Percentiles rank a stretch among this genome's conserved stretches.
Conservation (phyloP, 1,140 invertebrate genomes). For the Lethocerus indicus region DNA sequence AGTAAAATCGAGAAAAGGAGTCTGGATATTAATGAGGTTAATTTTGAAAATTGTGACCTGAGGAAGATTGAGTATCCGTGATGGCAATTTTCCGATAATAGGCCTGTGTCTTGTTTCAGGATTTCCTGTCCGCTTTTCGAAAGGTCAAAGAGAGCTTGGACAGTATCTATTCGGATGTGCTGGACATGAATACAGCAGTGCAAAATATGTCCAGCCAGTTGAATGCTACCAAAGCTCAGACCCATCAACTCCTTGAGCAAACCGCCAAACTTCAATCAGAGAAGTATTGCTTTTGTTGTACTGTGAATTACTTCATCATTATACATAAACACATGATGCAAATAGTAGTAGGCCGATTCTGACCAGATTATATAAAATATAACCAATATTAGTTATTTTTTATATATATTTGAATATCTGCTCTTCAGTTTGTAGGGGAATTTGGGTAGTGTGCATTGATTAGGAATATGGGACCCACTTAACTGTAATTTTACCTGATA, state of each 20-base stretch:
- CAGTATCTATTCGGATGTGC: slow-evolving; percentile 58
- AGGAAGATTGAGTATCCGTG: slow-evolving; percentile 8
- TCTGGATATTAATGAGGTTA: slow-evolving; percentile 51
- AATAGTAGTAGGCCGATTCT: too few relatives aligned
- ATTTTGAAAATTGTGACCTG: slow-evolving; percentile 9
- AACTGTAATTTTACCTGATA: neutral
- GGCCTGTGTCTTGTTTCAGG: slow-evolving; percentile 24
- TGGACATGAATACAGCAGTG: slow-evolving; percentile 64
- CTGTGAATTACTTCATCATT: too few relatives aligned
- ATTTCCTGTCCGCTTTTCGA: slow-evolving; percentile 66
- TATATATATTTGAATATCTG: slow-evolving; percentile 1
- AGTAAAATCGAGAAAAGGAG: slow-evolving; percentile 84
- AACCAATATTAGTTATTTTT: slow-evolving; percentile 2
- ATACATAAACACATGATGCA: too few relatives aligned
- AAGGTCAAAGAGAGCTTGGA: slow-evolving; percentile 76
- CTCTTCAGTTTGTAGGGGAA: neutral
- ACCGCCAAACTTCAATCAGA: slow-evolving; percentile 71
- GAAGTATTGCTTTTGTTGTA: too few relatives aligned
- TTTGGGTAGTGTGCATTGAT: neutral
- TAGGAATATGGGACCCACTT: neutral
- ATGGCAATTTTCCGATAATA: slow-evolving; percentile 9
- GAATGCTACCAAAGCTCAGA: slow-evolving; percentile 71
- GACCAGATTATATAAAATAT: neutral
- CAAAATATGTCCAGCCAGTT: slow-evolving; percentile 71
- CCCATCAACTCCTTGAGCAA: slow-evolving; percentile 72